phyloP scores from a whole-genome alignment of 2,113 vertebrate species.

The Rafetus swinhoei region DNA sequence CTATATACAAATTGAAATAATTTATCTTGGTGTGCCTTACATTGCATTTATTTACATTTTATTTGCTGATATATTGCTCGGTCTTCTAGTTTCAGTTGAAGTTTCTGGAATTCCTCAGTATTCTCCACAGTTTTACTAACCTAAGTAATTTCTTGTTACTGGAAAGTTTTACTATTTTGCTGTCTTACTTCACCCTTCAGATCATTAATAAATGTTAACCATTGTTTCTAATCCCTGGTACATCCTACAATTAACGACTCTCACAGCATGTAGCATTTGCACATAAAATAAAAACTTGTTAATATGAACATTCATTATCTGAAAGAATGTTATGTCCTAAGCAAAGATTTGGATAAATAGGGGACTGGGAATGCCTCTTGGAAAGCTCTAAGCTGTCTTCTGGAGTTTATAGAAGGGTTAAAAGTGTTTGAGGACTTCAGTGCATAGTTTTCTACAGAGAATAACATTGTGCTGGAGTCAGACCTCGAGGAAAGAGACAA shows the following conservation, averaged over 20 bases:
- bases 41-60: constrained; percentile 69
- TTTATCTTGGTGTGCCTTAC: constrained; percentile 64
- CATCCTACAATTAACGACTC: constrained; percentile 39
- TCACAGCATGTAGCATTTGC: not conserved
- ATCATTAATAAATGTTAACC: constrained; percentile 63
- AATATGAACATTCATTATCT: constrained; percentile 18
- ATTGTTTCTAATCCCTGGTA: constrained; percentile 51
- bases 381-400: not conserved
- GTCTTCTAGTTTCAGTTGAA: constrained; percentile 53
- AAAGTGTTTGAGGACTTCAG: not conserved
- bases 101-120: constrained; percentile 27
- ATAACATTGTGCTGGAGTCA: not conserved
- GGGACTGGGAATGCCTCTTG: not conserved
- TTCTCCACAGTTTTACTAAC: constrained; percentile 63
- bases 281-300: not conserved
- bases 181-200: constrained; percentile 46
- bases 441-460: not conserved
- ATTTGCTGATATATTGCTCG: constrained; percentile 64
- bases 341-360: constrained; percentile 4
- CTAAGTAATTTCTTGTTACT: constrained; percentile 47
- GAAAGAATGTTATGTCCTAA: constrained; percentile 22
- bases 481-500: not conserved
- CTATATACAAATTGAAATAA: constrained; percentile 52
- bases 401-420: not conserved
- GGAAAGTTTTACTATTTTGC: constrained; percentile 35